Evolutionary conservation across 2,888 invertebrate species (phyloP), one percentile per base, ranked within the genome.

Genomic region (Drosophila nr. perissopoda): DNA sequence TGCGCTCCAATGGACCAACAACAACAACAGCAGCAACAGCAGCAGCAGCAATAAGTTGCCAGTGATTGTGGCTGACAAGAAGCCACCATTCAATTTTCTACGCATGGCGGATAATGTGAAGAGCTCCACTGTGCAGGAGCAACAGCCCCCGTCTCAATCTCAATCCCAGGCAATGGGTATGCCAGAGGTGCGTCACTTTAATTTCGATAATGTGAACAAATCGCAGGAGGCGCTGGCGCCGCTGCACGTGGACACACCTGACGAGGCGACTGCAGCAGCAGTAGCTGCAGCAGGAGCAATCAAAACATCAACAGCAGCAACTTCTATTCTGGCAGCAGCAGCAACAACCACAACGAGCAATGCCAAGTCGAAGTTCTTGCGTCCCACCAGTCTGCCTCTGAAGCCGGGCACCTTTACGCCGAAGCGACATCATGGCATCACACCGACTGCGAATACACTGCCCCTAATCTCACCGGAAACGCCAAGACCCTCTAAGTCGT

Each of bases 401-500:
- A 97, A 97, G 92, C 97, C 97, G 2, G 97, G 97, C 5, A 96
- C 96, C 16, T 97, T 96, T 79, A 96, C 96, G 7, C 95, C 96
- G 11, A 97, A 97, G 92, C 95, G 96, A 66, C 96, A 97, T 92
- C 96, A 97, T 89, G 96, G 97, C 0, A 95, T 97, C 54, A 97
- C 97, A 1, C 97, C 97, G 1, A 97, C 96, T 64, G 96, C 96
- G 56, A 96, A 96, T 89, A 97, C 97, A 59, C 94, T 97, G 93
- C 96, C 97, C 13, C 93, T 98, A 60, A 96, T 98, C 57, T 98
- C 97, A 73, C 98, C 98, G 0, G 98, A 98, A 93, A 98, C 98
- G 0, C 98, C 98, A 13, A 94, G 98, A 21, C 97, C 97, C 1
- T 96, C 97, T 48, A 98, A 98, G 92, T 96, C 97, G 36, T 98